Base-by-base conservation (phyloP, 2,113 vertebrate species). In the Pandion haliaetus region DNA sequence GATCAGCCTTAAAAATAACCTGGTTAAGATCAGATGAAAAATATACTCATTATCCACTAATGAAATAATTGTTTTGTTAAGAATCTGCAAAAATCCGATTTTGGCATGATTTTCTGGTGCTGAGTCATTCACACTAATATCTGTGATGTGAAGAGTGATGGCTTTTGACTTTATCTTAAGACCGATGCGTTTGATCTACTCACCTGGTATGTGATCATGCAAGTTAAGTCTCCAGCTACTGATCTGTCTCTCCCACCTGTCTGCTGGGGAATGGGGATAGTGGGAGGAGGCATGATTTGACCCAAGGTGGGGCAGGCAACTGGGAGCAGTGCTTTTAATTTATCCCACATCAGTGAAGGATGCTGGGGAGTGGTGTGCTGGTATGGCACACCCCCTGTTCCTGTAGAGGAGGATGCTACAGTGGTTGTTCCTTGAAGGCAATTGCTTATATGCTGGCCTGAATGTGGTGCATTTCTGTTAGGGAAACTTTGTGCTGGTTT, bases 61-160 rank as follows among this genome's bases (percentile, higher is more conserved):
- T 91, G 62, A 97, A 97, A 86, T 94, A 96, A 97, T 95, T 94
- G 42, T 74, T 88, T 69, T 85, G 63, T 94, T 95, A 87, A 66
- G 55, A 93, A 94, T 82, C 49, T 95, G 81, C 61, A 93, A 66
- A 94, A 91, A 82, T 58, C 31, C 86, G 69, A 84, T 95, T 76
- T 90, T 86, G 95, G 82, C 78, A 50, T 55, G 29, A 50, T 91
- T 94, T 97, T 77, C 66, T 66, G 74, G 14, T 88, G 52, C 65
- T 87, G 65, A 97, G 38, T 91, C 62, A 95, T 95, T 86, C 42
- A 62, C 17, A 14, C 42, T 85, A 47, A 8, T 85, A 73, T 66
- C n/a, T 91, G 38, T 3, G 10, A 77, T 85, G 49, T 65, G 70
- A 80, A 62, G 89, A 94, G 62, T 81, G 86, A 82, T 80, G 67